A percentile compares a stretch with the other conserved stretches of the same genome.
Evolutionary conservation across 2,113 vertebrate species (phyloP).

Genomic region (Accipiter cooperii): DNA sequence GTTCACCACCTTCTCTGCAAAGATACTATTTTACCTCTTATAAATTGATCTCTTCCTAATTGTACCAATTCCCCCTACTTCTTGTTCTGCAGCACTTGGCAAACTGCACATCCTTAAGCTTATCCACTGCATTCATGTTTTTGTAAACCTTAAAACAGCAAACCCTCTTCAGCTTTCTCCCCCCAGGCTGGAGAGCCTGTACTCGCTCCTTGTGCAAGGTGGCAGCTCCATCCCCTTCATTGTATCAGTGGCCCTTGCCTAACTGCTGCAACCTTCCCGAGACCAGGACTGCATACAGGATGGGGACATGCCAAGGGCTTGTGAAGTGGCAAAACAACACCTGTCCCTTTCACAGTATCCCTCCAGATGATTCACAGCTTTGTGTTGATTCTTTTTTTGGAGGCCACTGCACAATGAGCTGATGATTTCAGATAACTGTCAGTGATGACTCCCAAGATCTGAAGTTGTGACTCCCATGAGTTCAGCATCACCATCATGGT

Average conservation of each 20-base stretch:
- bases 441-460: neutral
- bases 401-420: neutral
- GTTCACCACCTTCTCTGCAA: neutral
- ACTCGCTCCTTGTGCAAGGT: neutral
- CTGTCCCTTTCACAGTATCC: neutral
- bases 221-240: neutral
- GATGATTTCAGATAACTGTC: neutral
- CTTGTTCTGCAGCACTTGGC: neutral
- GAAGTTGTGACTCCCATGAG: neutral
- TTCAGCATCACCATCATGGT: neutral
- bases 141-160: neutral
- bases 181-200: neutral
- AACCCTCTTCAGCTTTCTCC: neutral
- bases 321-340: neutral
- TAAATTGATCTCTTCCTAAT: neutral
- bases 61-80: neutral
- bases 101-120: neutral
- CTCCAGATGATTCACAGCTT: neutral
- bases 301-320: neutral
- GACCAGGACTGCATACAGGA: neutral
- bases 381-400: neutral
- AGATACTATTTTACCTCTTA: neutral
- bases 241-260: neutral
- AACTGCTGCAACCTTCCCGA: fast-evolving
- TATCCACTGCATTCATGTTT: neutral